Conservation (phyloP, 2,797 vertebrate species). For the Gadopsis bispinosus region DNA sequence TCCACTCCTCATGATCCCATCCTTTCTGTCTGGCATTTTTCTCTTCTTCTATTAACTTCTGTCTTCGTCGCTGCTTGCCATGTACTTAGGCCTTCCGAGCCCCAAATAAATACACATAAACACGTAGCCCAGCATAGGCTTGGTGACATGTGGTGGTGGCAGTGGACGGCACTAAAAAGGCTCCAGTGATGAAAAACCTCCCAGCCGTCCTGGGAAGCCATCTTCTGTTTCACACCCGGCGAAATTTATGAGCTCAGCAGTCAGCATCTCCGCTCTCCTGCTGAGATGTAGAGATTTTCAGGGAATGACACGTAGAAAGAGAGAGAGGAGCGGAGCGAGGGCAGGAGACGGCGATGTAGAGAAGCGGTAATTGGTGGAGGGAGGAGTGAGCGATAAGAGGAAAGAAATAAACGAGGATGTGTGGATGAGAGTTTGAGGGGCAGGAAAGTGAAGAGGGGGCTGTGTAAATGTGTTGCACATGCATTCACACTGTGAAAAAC, state of each 20-base stretch:
- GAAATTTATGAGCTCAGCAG: slow-evolving; percentile 76
- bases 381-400: not conserved
- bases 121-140: slow-evolving; percentile 50
- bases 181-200: slow-evolving; percentile 76
- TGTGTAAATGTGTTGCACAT: not conserved
- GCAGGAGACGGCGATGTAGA: slow-evolving; percentile 29
- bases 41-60: not conserved
- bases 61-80: not conserved
- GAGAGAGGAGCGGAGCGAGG: not conserved
- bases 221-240: slow-evolving; percentile 80
- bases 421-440: slow-evolving; percentile 4
- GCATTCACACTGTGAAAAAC: not conserved
- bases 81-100: slow-evolving; percentile 25
- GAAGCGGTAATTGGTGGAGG: slow-evolving; percentile 8
- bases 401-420: slow-evolving; percentile 3
- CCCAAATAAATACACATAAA: slow-evolving; percentile 64
- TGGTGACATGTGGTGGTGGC: slow-evolving; percentile 71
- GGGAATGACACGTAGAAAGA: slow-evolving; percentile 21
- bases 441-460: not conserved
- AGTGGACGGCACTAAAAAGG: slow-evolving; percentile 76
- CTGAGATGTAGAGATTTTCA: slow-evolving; percentile 43
- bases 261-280: slow-evolving; percentile 62
- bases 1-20: slow-evolving; percentile 28
- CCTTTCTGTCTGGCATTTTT: slow-evolving; percentile 5
- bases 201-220: slow-evolving; percentile 74